Evolutionary conservation across 2,113 vertebrate genomes (phyloP), one percentile per base, ranked within the genome.

Genomic region (Lota lota): DNA sequence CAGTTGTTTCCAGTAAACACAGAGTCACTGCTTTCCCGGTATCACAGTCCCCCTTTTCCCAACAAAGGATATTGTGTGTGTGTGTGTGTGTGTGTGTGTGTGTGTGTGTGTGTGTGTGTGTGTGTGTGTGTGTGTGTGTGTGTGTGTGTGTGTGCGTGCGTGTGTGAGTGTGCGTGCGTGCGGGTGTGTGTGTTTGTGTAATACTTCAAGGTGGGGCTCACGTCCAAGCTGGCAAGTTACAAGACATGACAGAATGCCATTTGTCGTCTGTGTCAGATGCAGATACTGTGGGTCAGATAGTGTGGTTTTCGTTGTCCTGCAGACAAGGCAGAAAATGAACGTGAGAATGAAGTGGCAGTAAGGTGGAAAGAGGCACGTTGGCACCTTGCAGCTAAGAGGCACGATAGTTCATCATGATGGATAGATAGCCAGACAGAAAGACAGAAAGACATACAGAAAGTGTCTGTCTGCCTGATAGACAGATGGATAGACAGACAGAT

Each of bases 1-100:
- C 88, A 91, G 76, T 85, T 69, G 79, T 84, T 91, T 91, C 88
- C 89, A 88, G 89, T 84, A 90, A 92, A 79, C 60, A 74, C 24
- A 10, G 60, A 69, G 84, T 74, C 51, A 64, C 77, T 69, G 75
- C 67, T 72, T 91, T 91, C 88, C 90, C 86, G 88, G 87, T 84
- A 89, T 79, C 73, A 67, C 76, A 77, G 70, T 80, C 70, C 75
- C 70, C 67, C 60, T 47, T 74, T 90, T 82, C 79, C 85, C 82
- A 85, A 88, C 83, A 86, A 79, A 76, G 69, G 73, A 78, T 40
- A 67, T 40, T 75, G 53, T 63, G 59, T 62, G 47, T 40, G 18
- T 51, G n/a, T 57, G 50, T 22, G 70, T 33, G 61, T 33, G 4
- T 56, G 28, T 22, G 20, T 17, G 28, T 33, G 62, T 50, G 64